A percentile compares a stretch with the other conserved stretches of the same genome.
Evolutionary conservation across 2,888 invertebrate genomes (phyloP).

Genomic region (Amphimallon solstitiale): DNA sequence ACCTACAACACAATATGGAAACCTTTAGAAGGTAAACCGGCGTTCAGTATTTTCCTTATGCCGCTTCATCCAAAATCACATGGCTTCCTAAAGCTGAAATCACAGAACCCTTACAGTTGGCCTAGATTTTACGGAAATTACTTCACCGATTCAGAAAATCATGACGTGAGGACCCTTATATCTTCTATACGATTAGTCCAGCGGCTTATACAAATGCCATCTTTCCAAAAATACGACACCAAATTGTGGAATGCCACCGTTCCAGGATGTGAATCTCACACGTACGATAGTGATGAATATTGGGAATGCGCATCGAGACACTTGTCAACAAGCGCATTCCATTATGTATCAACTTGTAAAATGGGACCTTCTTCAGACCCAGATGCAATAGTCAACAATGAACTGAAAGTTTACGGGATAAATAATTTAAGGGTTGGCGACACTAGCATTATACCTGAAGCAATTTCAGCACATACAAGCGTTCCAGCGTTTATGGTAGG

Average conservation of each 20-base stretch:
- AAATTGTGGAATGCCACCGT: conserved; percentile 50
- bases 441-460: conserved; percentile 73
- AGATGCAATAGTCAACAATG: conserved; percentile 71
- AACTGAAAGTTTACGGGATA: conserved; percentile 72
- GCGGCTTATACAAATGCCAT: neutral
- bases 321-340: conserved; percentile 68
- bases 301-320: conserved; percentile 74
- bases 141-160: conserved; percentile 68
- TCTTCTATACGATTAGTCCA: conserved; percentile 65
- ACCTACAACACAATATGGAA: conserved; percentile 69
- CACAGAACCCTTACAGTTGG: conserved; percentile 72
- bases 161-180: conserved; percentile 61
- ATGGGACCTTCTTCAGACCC: conserved; percentile 74
- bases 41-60: conserved; percentile 70
- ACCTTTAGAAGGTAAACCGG: conserved; percentile 62
- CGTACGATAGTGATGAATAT: conserved; percentile 70
- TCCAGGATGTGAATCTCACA: conserved; percentile 65
- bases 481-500: conserved; percentile 77
- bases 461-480: conserved; percentile 73
- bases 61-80: conserved; percentile 76
- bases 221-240: too few relatives aligned
- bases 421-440: conserved; percentile 51
- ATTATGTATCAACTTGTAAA: conserved; percentile 69
- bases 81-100: conserved; percentile 65
- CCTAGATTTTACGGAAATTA: conserved; percentile 84